Evolutionary conservation across 2,113 vertebrate genomes (phyloP), one percentile per base, ranked within the genome.

Genomic region (Machaerirhynchus nigripectus): DNA sequence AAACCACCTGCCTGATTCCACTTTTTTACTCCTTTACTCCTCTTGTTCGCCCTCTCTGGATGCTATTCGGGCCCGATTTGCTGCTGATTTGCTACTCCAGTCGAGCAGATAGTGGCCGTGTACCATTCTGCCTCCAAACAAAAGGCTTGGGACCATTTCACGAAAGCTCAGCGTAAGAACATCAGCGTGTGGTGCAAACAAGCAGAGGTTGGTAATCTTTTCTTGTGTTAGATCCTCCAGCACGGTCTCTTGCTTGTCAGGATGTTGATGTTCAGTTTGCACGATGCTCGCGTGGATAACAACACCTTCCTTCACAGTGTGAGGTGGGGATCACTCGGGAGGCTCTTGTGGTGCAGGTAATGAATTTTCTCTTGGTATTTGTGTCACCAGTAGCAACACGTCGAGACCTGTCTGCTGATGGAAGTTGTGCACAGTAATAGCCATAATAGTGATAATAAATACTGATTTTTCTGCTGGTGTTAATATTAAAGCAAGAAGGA

Each of bases 61-160:
- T 98, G 98, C 97, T 98, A 95, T 96, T 95, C 76, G 94, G 96
- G 93, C 98, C 98, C 90, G 97, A 98, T 98, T 97, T 97, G 97
- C 97, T 98, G 93, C 97, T 93, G 95, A 90, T 95, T 96, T 97
- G 94, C 91, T 65, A 97, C 98, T 98, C 96, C 98, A 99, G 99
- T 99, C 98, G 99, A 99, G 98, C 99, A 99, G 98, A 99, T 99
- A 99, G 99, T 99, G 98, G 99, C 99, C 98, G 99, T 99, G 98
- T 99, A 99, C 99, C 99, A 99, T 99, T 99, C 99, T 85, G 98
- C 99, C 98, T 99, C 99, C 98, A 99, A 99, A 99, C 99, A 99
- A 98, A 99, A 99, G 98, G 99, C 99, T 98, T 99, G 99, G 99
- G 99, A 99, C 99, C 99, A 99, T 99, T 99, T 99, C 98, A 99